A percentile compares a stretch with the other conserved stretches of the same genome.
These are phyloP conservation scores for Acrocephalus kingi DNA, from an alignment of 2,113 vertebrate genomes.

Conservation along the genomic window DNA sequence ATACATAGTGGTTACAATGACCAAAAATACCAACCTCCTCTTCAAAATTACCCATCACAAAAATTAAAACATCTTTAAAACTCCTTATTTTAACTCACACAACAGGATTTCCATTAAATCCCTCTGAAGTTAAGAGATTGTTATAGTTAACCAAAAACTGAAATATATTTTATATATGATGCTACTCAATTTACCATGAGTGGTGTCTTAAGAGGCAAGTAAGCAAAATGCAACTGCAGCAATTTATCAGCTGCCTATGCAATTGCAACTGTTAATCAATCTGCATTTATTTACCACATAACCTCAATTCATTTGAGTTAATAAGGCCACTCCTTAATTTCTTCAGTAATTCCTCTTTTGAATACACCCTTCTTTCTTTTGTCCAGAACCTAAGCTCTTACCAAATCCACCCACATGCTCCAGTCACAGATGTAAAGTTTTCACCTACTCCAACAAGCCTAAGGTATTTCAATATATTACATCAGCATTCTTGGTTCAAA, in stretches of 20 bases:
- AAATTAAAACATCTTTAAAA: not conserved
- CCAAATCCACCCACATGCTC: conserved; percentile 1
- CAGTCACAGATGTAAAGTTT: not conserved
- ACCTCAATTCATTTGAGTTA: not conserved
- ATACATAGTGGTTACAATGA: not conserved
- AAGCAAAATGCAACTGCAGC: not conserved
- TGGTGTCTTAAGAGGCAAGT: not conserved
- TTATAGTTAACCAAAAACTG: not conserved
- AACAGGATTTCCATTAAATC: not conserved
- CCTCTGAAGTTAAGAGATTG: not conserved
- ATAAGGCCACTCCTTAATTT: conserved; percentile 4
- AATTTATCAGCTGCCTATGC: not conserved
- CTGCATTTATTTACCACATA: not conserved
- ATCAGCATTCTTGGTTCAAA: not conserved
- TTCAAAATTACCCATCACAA: not conserved
- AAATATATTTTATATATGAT: not conserved
- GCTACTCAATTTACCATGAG: not conserved
- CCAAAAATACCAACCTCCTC: not conserved
- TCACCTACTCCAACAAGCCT: not conserved
- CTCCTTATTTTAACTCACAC: not conserved
- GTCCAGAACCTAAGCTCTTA: not conserved
- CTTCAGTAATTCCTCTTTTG: not conserved
- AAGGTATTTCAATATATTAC: not conserved
- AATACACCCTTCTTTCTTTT: not conserved
- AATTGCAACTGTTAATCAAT: not conserved